Base-by-base conservation (phyloP, 1,140 invertebrate genomes). In the Carposina sasakii region DNA sequence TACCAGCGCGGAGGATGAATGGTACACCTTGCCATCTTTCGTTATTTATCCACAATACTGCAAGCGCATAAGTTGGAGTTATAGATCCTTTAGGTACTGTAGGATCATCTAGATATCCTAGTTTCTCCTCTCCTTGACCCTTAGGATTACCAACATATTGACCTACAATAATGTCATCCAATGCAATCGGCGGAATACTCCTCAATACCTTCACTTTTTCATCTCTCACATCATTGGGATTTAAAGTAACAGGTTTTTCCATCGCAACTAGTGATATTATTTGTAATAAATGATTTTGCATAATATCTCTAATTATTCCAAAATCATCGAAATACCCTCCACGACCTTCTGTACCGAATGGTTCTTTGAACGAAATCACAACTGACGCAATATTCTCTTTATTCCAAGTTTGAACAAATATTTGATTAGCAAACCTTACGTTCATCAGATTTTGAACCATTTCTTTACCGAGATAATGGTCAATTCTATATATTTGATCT, bases 391-490 rank as follows among this genome's bases (percentile, higher is more conserved):
- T 95, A 71, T 96, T 95, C 71, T 99, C 97, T 10, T 97, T 88
- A 81, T 97, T 97, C 96, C 96, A 97, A 1, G 94, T 93, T 13
- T 95, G 95, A 47, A 88, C 90, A 62, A 97, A 96, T 50, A 97
- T 93, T 63, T 92, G 87, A 79, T 98, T 98, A 15, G 91, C 95
- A 85, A 98, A 98, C 63, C 94, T 91, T 50, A 89, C 88, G 10
- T 96, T 97, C 93, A 99, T 97, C 16, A 99, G 81, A 87, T 99
- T 99, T 85, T 99, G 98, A 3, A 99, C 98, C 98, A 99, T 99
- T 86, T 99, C 98, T 82, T 99, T 99, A 13, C 98, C 98, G 23
- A 99, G 87, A 81, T 99, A 99, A 85, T 99, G 98, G 84, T 99
- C 98, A 61, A 99, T 99, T 57, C 98, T 88, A 73, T 99, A 99